Conservation (phyloP, 2,888 invertebrate species). For the Trachelus iudaicus region DNA sequence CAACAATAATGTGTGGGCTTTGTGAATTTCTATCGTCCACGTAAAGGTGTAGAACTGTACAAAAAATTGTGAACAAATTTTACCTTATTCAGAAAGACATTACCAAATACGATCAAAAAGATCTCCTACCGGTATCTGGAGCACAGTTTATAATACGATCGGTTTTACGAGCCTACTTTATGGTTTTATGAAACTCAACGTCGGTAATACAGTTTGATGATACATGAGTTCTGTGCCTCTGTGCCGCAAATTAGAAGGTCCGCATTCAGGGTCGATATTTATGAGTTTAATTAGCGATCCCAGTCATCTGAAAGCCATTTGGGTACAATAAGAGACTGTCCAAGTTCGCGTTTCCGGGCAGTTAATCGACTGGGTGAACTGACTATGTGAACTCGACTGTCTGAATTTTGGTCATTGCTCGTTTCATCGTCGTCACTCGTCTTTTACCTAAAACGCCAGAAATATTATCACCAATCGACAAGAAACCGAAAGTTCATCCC, state of each 20-base stretch:
- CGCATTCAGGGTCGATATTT: not conserved
- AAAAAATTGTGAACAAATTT: not conserved
- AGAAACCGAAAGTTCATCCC: not conserved
- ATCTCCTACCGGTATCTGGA: not conserved
- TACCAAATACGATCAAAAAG: not conserved
- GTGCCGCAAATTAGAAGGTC: not conserved
- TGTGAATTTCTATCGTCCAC: no score
- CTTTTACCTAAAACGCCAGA: not conserved
- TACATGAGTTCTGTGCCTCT: not conserved
- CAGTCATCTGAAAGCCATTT: not conserved
- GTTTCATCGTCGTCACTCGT: not conserved
- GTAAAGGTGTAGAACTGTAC: not conserved
- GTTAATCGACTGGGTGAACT: not conserved
- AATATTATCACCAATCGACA: not conserved
- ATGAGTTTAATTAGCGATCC: not conserved
- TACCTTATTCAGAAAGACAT: not conserved
- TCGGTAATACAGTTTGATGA: not conserved
- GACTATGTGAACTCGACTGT: not conserved
- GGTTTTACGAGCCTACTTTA: not conserved
- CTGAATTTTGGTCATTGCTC: not conserved
- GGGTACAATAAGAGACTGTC: not conserved
- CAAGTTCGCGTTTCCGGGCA: not conserved
- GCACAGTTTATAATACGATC: not conserved
- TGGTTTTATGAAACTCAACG: not conserved
- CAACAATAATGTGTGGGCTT: no score